Evolutionary conservation across 2,797 vertebrate species (phyloP), one percentile per base, ranked within the genome.

Genomic region (Neosilurus mollespiculum): DNA sequence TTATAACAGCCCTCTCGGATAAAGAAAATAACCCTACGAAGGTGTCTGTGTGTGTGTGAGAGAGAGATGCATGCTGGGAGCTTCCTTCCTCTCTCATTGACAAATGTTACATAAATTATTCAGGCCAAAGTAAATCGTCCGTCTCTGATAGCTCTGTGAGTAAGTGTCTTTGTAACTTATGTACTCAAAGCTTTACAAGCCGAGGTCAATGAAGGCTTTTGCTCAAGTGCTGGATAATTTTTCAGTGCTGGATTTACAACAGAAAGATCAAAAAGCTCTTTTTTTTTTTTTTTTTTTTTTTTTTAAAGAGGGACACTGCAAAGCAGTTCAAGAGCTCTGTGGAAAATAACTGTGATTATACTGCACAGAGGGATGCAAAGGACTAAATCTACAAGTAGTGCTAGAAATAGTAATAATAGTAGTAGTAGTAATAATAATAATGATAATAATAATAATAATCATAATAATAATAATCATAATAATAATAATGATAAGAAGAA

Each of bases 51-150:
- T 43, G 43, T 43, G 43, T 43, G 43, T 2, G 73, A 12, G 26
- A 15, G 26, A 76, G 54, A 76, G 54, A 76, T 30, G 7, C 72
- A 37, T 59, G 24, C 64, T 59, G 10, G 9, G 10, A 76, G 73
- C 9, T 58, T 90, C 76, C 87, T 87, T 86, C 88, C 86, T 87
- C 81, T 71, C 76, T 51, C 83, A 87, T 61, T 86, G 88, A 85
- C 86, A 87, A 89, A 90, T 81, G 82, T 92, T 87, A 85, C 43
- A 81, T 87, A 86, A 87, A 87, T 85, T 88, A 90, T 83, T 88
- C 86, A 87, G 73, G 80, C 72, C 53, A 84, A 89, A 88, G 83
- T 86, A 79, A 88, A 90, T 81, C 78, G 85, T 78, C 87, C 62
- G 80, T 85, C 81, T 81, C 61, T 67, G 82, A 77, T 66, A 87